Conservation (phyloP, 1,140 invertebrate genomes). For the Aphelenchoides avenae region DNA sequence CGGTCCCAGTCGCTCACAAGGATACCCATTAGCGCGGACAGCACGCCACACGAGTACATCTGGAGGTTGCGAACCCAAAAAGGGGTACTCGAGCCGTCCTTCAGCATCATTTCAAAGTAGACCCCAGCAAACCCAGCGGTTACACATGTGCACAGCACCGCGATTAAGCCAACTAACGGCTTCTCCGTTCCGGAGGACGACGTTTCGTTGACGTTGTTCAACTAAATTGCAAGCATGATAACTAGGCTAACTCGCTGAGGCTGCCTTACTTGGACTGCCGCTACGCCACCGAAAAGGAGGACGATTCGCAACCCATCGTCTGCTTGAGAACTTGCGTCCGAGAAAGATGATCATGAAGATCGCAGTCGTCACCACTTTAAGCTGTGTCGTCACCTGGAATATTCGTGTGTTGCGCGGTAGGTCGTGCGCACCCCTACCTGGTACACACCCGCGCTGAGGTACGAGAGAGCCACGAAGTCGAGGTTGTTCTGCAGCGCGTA, state of each 20-base stretch:
- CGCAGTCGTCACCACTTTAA: conserved; percentile 58
- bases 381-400: conserved; percentile 51
- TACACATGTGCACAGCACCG: conserved; percentile 54
- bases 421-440: conserved; percentile 35
- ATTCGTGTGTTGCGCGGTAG: background rate
- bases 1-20: conserved; percentile 27
- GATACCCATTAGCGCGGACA: conserved; percentile 30
- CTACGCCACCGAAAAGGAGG: conserved; percentile 56
- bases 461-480: conserved; percentile 57
- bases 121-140: conserved; percentile 59
- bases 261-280: conserved; percentile 53
- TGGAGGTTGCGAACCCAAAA: conserved; percentile 58
- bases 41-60: conserved; percentile 48
- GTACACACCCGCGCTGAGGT: conserved; percentile 57
- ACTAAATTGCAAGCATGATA: too few species aligned
- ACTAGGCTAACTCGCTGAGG: too few species aligned
- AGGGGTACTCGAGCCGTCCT: conserved; percentile 53
- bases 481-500: conserved; percentile 58
- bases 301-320: conserved; percentile 54
- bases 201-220: conserved; percentile 37
- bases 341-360: conserved; percentile 58
- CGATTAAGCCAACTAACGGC: conserved; percentile 46
- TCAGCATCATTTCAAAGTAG: conserved; percentile 59
- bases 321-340: conserved; percentile 46
- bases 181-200: conserved; percentile 31